A percentile compares a stretch with the other conserved stretches of the same genome.
Conservation (phyloP, 92 coral and sea anemone genomes). For the Parazoanthus darwini region DNA sequence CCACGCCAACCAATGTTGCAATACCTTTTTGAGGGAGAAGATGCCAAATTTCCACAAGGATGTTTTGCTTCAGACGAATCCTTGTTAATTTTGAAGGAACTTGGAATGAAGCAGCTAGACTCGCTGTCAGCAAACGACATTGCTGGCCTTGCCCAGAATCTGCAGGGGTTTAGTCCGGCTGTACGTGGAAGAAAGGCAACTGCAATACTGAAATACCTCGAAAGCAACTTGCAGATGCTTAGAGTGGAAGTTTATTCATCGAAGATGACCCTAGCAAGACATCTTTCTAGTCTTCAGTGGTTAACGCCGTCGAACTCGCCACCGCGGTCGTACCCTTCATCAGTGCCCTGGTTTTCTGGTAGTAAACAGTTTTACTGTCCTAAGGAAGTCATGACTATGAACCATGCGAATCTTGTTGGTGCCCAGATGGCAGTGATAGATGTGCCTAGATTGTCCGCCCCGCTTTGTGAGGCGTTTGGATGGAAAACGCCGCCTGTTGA, state of each 20-base stretch:
- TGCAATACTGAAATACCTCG: constrained; percentile 62
- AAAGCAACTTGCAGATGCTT: constrained; percentile 32
- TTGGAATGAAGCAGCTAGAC: constrained; percentile 27
- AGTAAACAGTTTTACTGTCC: constrained; percentile 50
- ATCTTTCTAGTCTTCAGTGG: constrained; percentile 52
- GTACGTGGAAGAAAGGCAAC: constrained; percentile 50
- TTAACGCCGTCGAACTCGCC: constrained; percentile 48
- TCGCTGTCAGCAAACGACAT: constrained; percentile 40
- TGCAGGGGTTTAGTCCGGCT: constrained; percentile 7
- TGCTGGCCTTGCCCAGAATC: constrained; percentile 37
- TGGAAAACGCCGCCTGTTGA: constrained; percentile 57
- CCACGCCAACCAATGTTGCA: constrained; percentile 8
- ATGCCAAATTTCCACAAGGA: constrained; percentile 22
- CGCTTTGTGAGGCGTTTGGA: constrained; percentile 50
- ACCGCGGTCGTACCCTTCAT: constrained; percentile 61
- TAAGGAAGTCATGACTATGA: constrained; percentile 44
- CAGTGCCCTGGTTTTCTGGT: constrained; percentile 65
- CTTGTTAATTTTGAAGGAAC: constrained; percentile 9
- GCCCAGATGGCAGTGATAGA: constrained; percentile 59
- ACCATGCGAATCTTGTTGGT: constrained; percentile 62
- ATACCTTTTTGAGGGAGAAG: constrained; percentile 18
- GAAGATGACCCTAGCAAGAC: neutral
- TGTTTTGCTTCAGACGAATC: constrained; percentile 18
- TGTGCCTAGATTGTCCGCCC: constrained; percentile 24
- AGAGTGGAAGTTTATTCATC: neutral